A percentile compares a stretch with the other conserved stretches of the same genome.
These are phyloP conservation scores for Leptogaster cylindrica DNA, from an alignment of 2,888 invertebrate genomes.

Conservation along the genomic window DNA sequence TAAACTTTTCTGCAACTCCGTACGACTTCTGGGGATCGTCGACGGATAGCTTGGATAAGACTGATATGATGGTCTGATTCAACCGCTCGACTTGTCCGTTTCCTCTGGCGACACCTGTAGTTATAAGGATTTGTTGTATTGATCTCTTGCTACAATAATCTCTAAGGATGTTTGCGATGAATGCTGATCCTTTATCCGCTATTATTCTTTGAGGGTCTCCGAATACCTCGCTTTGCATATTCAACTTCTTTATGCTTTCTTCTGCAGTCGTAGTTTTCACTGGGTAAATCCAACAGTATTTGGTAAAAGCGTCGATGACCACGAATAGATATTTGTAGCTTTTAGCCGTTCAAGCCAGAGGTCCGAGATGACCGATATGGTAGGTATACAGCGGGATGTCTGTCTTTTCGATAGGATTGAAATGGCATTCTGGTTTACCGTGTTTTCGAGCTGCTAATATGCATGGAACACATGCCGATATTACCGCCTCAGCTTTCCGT, in stretches of 20 bases:
- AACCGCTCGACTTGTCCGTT: conserved; percentile 56
- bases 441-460: conserved; percentile 34
- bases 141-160: conserved; percentile 54
- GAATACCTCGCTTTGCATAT: conserved; percentile 53
- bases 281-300: conserved; percentile 57
- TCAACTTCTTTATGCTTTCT: conserved; percentile 54
- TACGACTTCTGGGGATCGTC: conserved; percentile 53
- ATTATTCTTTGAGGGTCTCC: conserved; percentile 56
- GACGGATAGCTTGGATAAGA: conserved; percentile 54
- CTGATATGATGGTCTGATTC: conserved; percentile 52
- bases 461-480: conserved; percentile 7
- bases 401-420: conserved; percentile 46
- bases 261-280: conserved; percentile 51
- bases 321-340: conserved; percentile 53
- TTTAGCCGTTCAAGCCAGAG: conserved; percentile 51
- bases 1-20: conserved; percentile 46
- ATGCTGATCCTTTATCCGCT: too few relatives aligned
- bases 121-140: conserved; percentile 51
- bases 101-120: conserved; percentile 53
- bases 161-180: too few relatives aligned
- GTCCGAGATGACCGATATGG: conserved; percentile 56
- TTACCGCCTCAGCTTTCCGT: not conserved
- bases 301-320: conserved; percentile 55
- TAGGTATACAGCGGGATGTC: conserved; percentile 48
- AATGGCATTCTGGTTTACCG: conserved; percentile 48